Percentiles rank a stretch among this genome's conserved stretches.
These are phyloP conservation scores for Drosophila pseudotakahashii DNA, from an alignment of 2,888 invertebrate genomes.

Conservation along the genomic window DNA sequence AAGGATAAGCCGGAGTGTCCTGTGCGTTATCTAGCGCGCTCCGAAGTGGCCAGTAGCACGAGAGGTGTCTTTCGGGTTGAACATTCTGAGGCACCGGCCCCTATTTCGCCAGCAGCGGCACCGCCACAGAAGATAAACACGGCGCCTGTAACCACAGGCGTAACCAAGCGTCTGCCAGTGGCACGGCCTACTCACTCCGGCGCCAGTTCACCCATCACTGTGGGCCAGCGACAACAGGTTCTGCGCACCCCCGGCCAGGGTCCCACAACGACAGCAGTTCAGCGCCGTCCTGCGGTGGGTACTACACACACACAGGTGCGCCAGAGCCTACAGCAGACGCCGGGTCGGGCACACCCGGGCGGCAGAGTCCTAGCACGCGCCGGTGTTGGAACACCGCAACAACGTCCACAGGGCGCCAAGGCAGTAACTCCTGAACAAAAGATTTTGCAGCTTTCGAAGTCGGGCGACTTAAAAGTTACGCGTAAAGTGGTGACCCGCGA, in stretches of 20 bases:
- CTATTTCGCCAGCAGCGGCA: slow-evolving; percentile 24
- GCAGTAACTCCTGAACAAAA: slow-evolving; percentile 83
- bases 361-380: slow-evolving; percentile 37
- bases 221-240: slow-evolving; percentile 56
- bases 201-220: slow-evolving; percentile 49
- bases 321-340: slow-evolving; percentile 11
- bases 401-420: slow-evolving; percentile 53
- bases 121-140: slow-evolving; percentile 17
- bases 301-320: slow-evolving; percentile 23
- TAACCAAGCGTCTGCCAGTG: slow-evolving; percentile 47
- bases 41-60: slow-evolving; percentile 77
- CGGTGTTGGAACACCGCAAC: slow-evolving; percentile 54
- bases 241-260: slow-evolving; percentile 61
- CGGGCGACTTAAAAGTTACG: slow-evolving; percentile 85
- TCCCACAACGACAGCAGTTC: slow-evolving; percentile 41
- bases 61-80: slow-evolving; percentile 82
- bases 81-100: slow-evolving; percentile 31
- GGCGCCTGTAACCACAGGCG: neutral
- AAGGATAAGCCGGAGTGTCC: slow-evolving; percentile 81
- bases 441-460: slow-evolving; percentile 85
- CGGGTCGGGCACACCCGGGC: slow-evolving; percentile 17
- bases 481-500: slow-evolving; percentile 84
- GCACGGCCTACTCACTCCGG: slow-evolving; percentile 35
- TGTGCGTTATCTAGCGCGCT: slow-evolving; percentile 82
- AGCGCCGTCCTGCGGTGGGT: slow-evolving; percentile 59